Evolutionary conservation across 2,888 invertebrate species (phyloP), one percentile per base, ranked within the genome.

Genomic region (Oxyteleia sp.): DNA sequence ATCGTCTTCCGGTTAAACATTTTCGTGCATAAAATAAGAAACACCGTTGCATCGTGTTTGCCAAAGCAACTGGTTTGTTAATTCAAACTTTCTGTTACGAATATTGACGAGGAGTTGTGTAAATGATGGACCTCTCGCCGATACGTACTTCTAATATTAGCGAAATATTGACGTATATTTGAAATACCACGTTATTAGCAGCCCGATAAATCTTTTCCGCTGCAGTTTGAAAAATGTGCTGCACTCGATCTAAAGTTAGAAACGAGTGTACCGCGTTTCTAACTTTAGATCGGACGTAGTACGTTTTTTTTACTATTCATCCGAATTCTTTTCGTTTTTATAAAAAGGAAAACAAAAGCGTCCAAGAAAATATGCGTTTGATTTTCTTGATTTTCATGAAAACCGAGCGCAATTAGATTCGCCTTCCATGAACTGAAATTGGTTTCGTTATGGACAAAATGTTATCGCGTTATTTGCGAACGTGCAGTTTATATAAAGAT

Each of bases 211-310:
- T 64, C 53, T 26, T 47, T 35, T 47, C 23, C 32, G 35, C 13
- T 13, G 26, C 41, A 64, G 16, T 74, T 74, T 63, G 53, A 74
- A 63, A 74, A 74, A 74, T 63, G 45, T 55, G 53, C 53, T 45
- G 63, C 53, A 55, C 74, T 55, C 53, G 49, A 45, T 74, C 63
- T 38, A 53, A 53, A 74, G 15, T 53, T 63, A 45, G 63, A 61
- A 47, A n/a, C 20, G 55, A 57, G 15, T 11, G 26, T 38, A 71
- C 35, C 59, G 20, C 20, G 29, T 51, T 61, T 49, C 51, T 4
- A 11, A 59, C 49, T n/a, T n/a, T n/a, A 72, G 51, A 72, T 43
- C 41, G 32, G 53, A 68, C 43, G 51, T 43, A 4, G 8, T 18
- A 49, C 13, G 32, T 32, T 63, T 49, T 47, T 45, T 49, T 16